A percentile compares a stretch with the other conserved stretches of the same genome.
phyloP scores from a whole-genome alignment of 1,140 invertebrate genomes.

The Papilio machaon region DNA sequence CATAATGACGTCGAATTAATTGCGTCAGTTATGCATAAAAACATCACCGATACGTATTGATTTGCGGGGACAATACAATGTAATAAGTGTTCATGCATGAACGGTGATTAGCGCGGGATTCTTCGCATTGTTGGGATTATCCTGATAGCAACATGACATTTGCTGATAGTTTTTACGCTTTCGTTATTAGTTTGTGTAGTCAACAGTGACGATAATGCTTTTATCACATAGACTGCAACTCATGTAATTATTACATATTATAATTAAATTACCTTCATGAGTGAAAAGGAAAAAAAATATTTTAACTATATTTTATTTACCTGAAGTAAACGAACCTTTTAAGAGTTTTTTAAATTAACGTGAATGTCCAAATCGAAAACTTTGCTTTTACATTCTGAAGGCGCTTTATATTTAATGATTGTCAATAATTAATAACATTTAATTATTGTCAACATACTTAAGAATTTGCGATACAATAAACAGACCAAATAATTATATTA shows the following conservation, averaged over 20 bases:
- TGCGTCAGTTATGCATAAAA: constrained; percentile 19
- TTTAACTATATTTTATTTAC: too few relatives aligned
- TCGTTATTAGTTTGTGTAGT: constrained; percentile 18
- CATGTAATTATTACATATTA: too few relatives aligned
- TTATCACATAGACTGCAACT: not conserved
- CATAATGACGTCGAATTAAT: not conserved
- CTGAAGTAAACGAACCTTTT: too few relatives aligned
- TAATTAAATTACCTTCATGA: too few relatives aligned
- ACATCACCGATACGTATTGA: not conserved
- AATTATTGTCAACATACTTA: not conserved
- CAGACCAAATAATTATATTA: not conserved
- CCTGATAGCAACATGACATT: constrained; percentile 13
- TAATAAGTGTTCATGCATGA: constrained; percentile 15
- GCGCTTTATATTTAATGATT: too few relatives aligned
- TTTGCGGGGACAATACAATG: not conserved
- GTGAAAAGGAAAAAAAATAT: too few relatives aligned
- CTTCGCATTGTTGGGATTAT: constrained; percentile 5
- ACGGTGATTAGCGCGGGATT: not conserved
- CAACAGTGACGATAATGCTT: not conserved
- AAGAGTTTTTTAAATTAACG: too few relatives aligned
- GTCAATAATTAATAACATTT: too few relatives aligned
- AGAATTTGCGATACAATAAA: too few relatives aligned
- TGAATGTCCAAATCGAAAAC: too few relatives aligned
- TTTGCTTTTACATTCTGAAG: too few relatives aligned
- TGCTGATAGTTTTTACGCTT: constrained; percentile 10